Conservation (phyloP, 2,113 vertebrate species). For the Scytalopus superciliaris region DNA sequence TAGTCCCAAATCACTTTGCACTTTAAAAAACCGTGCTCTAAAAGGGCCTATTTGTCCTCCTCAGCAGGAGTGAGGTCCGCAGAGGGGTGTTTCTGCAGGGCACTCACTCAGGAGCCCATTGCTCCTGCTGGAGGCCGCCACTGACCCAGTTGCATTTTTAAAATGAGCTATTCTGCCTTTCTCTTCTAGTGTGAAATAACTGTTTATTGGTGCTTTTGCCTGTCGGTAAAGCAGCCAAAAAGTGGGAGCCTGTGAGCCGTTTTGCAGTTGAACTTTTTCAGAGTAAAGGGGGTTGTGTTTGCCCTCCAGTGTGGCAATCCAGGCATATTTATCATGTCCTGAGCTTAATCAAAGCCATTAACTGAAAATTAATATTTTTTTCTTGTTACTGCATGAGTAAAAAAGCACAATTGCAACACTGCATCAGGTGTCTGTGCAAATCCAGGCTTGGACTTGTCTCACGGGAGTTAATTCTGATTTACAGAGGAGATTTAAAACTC, state of each 20-base stretch:
- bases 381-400: not conserved
- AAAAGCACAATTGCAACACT: not conserved
- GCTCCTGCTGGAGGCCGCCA: slow-evolving; percentile 50
- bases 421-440: not conserved
- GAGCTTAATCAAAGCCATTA: not conserved
- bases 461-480: not conserved
- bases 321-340: not conserved
- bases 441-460: not conserved
- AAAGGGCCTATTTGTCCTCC: slow-evolving; percentile 48
- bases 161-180: slow-evolving; percentile 20
- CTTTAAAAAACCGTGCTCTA: slow-evolving; percentile 22
- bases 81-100: slow-evolving; percentile 21
- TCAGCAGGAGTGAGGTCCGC: slow-evolving; percentile 12
- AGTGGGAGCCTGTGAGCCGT: not conserved
- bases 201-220: not conserved
- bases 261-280: not conserved
- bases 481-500: not conserved
- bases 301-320: not conserved
- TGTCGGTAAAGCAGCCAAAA: not conserved
- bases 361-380: not conserved
- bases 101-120: not conserved
- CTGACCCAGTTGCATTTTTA: slow-evolving; percentile 66
- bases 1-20: slow-evolving; percentile 15
- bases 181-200: not conserved
- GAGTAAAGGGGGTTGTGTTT: not conserved